Conservation (phyloP, 2,113 vertebrate species). For the Pseudorasbora parva region DNA sequence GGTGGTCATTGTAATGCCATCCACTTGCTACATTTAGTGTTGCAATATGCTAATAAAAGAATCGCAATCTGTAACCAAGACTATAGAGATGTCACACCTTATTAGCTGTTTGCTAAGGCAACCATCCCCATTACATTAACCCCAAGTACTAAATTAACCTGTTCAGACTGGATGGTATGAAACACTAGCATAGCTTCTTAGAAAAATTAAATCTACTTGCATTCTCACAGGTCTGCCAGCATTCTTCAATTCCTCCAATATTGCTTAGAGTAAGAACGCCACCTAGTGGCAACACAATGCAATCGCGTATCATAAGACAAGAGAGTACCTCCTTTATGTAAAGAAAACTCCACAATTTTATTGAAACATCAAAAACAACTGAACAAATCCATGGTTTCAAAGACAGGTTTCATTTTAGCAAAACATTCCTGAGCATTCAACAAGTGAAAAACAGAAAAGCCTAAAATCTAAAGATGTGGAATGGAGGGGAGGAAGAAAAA, state of each 20-base stretch:
- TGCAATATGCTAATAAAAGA: not conserved
- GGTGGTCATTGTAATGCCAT: not conserved
- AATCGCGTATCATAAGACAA: not conserved
- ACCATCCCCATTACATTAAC: not conserved
- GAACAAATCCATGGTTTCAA: not conserved
- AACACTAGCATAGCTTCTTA: not conserved
- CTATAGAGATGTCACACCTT: not conserved
- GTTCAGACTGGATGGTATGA: not conserved
- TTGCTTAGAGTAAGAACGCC: not conserved
- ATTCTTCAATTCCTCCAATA: not conserved
- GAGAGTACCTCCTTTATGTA: not conserved
- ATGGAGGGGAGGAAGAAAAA: slow-evolving; percentile 19
- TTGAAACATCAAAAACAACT: slow-evolving; percentile 28
- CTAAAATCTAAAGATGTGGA: slow-evolving; percentile 48
- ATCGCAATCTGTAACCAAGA: not conserved
- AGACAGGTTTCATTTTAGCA: slow-evolving; percentile 13
- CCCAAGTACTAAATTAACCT: not conserved
- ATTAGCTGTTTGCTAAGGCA: not conserved
- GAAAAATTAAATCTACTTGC: not conserved
- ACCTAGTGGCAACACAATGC: not conserved
- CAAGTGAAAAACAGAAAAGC: slow-evolving; percentile 52
- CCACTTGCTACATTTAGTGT: not conserved
- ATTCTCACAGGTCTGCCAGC: not conserved
- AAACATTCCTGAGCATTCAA: slow-evolving; percentile 60
- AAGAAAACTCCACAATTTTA: slow-evolving; percentile 45